Conservation (phyloP, 2,113 vertebrate species). For the Menura novaehollandiae region DNA sequence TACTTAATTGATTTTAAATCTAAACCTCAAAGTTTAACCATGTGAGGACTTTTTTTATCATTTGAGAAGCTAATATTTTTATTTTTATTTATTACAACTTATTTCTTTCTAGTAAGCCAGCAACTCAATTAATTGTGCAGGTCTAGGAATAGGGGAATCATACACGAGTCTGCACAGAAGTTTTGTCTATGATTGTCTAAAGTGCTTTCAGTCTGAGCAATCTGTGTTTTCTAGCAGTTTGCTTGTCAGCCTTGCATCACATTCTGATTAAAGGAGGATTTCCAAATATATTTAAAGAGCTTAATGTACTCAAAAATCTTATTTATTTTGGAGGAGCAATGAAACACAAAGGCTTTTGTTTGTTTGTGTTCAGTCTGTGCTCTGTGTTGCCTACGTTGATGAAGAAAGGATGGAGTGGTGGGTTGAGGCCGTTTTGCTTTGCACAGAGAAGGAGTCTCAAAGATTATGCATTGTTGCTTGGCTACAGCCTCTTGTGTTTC, state of each 20-base stretch:
- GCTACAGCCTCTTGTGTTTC: constrained; percentile 11
- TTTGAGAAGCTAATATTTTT: background rate
- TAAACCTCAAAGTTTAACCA: background rate
- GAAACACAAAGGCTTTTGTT: background rate
- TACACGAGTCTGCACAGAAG: background rate
- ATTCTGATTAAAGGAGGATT: background rate
- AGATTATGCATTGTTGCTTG: constrained; percentile 13
- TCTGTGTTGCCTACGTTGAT: rapidly evolving
- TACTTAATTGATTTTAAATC: background rate
- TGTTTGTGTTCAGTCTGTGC: background rate
- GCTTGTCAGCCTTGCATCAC: background rate
- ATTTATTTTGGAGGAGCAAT: background rate
- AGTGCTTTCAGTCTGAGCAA: background rate
- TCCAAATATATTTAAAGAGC: background rate
- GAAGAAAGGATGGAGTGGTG: background rate
- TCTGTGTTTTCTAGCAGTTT: background rate
- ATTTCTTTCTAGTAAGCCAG: background rate
- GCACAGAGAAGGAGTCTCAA: background rate
- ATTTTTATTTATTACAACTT: background rate
- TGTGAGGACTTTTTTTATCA: background rate
- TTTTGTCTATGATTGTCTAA: background rate
- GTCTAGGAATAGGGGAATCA: background rate
- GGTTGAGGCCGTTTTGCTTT: background rate
- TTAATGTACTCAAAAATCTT: background rate
- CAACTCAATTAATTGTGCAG: background rate